phyloP scores from a whole-genome alignment of 2,113 vertebrate species.

The Trachemys scripta region DNA sequence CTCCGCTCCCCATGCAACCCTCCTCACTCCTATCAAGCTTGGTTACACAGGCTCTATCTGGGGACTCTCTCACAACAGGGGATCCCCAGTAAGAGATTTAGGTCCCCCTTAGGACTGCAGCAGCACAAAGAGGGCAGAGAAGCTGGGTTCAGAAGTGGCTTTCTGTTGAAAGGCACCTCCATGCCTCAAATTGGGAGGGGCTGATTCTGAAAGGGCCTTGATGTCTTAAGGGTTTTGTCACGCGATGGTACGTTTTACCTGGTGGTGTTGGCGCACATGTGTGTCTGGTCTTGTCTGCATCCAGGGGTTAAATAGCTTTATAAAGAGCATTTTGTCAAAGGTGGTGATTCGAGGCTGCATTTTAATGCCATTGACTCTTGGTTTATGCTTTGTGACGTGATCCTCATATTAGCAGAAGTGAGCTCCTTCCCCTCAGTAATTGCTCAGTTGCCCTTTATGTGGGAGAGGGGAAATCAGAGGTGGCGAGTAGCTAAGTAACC shows the following conservation, averaged over 20 bases:
- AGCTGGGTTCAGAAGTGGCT: neutral
- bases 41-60: accelerated
- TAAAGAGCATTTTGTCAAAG: slow-evolving; percentile 34
- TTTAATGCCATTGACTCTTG: slow-evolving; percentile 45
- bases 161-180: accelerated
- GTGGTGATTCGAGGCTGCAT: slow-evolving; percentile 12
- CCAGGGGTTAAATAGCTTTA: slow-evolving; percentile 16
- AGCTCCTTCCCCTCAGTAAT: slow-evolving; percentile 59
- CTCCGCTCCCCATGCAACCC: neutral
- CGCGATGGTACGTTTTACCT: neutral
- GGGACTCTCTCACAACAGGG: neutral
- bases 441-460: slow-evolving; percentile 63
- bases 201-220: neutral
- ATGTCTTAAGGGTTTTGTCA: no score
- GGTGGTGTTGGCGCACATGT: accelerated
- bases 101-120: neutral
- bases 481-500: slow-evolving; percentile 60
- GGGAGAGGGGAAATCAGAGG: slow-evolving; percentile 45
- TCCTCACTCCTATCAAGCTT: accelerated
- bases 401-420: neutral
- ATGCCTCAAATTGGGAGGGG: neutral
- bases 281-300: neutral
- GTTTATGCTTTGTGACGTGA: slow-evolving; percentile 41
- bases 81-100: neutral
- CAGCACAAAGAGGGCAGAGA: accelerated